Evolutionary conservation across 2,888 invertebrate genomes (phyloP), one percentile per base, ranked within the genome.

Genomic region (Balanococcus diminutus): DNA sequence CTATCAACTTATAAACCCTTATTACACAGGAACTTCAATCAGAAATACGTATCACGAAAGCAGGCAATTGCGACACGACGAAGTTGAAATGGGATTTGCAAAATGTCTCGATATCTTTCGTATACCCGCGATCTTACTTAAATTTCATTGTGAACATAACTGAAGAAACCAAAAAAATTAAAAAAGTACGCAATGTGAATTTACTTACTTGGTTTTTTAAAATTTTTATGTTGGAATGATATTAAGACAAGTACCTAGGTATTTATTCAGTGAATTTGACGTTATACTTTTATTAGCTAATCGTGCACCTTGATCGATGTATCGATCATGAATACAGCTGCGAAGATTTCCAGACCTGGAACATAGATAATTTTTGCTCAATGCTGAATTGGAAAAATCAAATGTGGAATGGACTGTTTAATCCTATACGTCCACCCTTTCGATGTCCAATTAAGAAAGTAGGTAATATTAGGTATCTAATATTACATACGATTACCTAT

Each of bases 291-390:
- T 11, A 9, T 9, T 9, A 61, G 61, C 9, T 61, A 2, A 25
- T 3, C 9, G 25, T 61, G 61, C 39, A 42, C 9, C 9, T 39
- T 0, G 81, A 81, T 4, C 39, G 81, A 42, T 81, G 81, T 19
- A 39, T 31, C 81, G 81, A 82, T 25, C 46, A 82, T 25, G 82
- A 31, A 14, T 82, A 9, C 46, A 16, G 28, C 16, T 82, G 82
- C 9, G 82, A 82, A 82, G 82, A 82, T 82, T 82, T 82, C 25
- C 82, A 82, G 22, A 36, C 11, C 19, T 82, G 82, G 82, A 0
- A 51, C 19, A 9, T 82, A 8, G 28, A 28, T 25, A 39, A 82
- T 46, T 82, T 51, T 82, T 82, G 82, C 11, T 9, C 25, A n/a
- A 36, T 46, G 28, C 31, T 82, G 46, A 82, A 39, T 25, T 46